phyloP scores from a whole-genome alignment of 2,888 invertebrate species.

The Perdita meconis region DNA sequence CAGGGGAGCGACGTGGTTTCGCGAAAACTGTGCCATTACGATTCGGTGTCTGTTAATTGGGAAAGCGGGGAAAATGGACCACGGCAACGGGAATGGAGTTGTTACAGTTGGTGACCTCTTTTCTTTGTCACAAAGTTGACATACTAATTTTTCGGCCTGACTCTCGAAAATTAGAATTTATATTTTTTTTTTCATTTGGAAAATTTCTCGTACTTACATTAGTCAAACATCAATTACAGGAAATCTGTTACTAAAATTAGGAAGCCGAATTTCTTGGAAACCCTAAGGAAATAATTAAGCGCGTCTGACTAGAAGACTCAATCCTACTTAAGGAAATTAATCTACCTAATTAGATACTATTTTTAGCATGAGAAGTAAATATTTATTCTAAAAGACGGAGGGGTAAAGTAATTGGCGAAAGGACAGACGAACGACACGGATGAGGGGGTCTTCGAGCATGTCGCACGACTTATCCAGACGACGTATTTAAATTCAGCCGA shows the following conservation, averaged over 20 bases:
- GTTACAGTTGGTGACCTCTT: conserved; percentile 15
- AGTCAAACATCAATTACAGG: too few species aligned
- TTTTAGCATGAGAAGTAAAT: too few species aligned
- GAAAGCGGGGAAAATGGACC: conserved; percentile 38
- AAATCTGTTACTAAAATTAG: too few species aligned
- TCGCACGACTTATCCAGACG: conserved; percentile 71
- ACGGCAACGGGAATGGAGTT: conserved; percentile 14
- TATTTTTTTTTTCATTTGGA: too few species aligned
- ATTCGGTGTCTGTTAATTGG: conserved; percentile 42
- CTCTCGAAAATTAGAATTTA: too few species aligned
- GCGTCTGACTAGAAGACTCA: too few species aligned
- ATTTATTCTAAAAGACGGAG: neutral
- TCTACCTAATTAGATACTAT: too few species aligned
- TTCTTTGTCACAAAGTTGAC: neutral
- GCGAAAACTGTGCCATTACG: conserved; percentile 48
- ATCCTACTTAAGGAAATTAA: too few species aligned
- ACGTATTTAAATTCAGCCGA: conserved; percentile 80
- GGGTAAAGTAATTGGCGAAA: neutral
- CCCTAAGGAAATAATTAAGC: too few species aligned
- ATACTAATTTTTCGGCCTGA: too few species aligned
- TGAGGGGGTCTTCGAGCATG: conserved; percentile 62
- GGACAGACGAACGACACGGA: conserved; percentile 28
- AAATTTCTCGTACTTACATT: too few species aligned
- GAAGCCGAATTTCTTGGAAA: too few species aligned
- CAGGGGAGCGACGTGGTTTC: conserved; percentile 36